Conservation (phyloP, 37 sponge, comb jelly and placozoan species). For the Geodia barretti region DNA sequence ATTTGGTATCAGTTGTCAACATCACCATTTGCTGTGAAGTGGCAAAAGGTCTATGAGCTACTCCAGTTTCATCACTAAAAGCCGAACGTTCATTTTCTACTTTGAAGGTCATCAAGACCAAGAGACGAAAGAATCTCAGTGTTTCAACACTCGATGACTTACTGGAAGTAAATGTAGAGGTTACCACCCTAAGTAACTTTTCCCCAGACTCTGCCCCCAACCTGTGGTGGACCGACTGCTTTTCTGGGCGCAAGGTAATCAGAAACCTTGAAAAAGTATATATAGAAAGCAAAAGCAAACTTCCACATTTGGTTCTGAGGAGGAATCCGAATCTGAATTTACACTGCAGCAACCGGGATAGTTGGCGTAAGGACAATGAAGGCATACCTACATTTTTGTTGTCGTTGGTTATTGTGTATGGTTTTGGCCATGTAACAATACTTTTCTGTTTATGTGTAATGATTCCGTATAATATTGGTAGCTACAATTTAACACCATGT, state of each 20-base stretch:
- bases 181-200: constrained; percentile 12
- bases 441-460: too few species aligned
- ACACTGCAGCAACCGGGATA: too few species aligned
- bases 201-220: constrained; percentile 18
- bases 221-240: constrained; percentile 32
- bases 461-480: too few species aligned
- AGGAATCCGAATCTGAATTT: too few species aligned
- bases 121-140: constrained; percentile 10
- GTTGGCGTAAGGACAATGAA: too few species aligned
- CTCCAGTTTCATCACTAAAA: constrained; percentile 34
- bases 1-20: constrained; percentile 28
- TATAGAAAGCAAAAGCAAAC: too few species aligned
- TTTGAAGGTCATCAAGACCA: constrained; percentile 31
- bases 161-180: constrained; percentile 44
- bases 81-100: constrained; percentile 28
- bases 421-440: too few species aligned
- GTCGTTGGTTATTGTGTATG: too few species aligned
- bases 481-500: too few species aligned
- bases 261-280: constrained; percentile 38
- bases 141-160: constrained; percentile 27
- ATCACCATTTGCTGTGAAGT: constrained; percentile 37
- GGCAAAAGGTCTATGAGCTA: constrained; percentile 54
- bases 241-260: constrained; percentile 19
- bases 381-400: too few species aligned
- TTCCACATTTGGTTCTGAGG: too few species aligned